Evolutionary conservation across 2,113 vertebrate species (phyloP).

Genomic region (Zeus faber): DNA sequence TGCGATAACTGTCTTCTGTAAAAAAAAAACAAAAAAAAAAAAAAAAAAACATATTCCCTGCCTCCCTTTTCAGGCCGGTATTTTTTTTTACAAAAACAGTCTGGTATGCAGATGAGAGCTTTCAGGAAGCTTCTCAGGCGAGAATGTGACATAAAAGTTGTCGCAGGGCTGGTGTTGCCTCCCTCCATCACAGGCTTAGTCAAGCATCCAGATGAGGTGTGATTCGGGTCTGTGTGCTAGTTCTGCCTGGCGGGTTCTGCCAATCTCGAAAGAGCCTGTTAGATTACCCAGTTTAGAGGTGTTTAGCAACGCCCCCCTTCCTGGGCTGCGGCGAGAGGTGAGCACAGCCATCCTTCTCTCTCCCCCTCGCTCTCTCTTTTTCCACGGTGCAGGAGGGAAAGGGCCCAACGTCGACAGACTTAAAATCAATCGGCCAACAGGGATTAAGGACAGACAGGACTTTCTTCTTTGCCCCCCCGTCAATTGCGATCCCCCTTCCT

Average conservation of each 20-base stretch:
- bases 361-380: neutral
- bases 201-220: conserved; percentile 24
- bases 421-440: conserved; percentile 56
- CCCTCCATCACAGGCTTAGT: conserved; percentile 25
- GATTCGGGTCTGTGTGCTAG: conserved; percentile 9
- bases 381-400: conserved; percentile 31
- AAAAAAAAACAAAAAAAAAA: neutral
- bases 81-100: neutral
- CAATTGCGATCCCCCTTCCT: conserved; percentile 27
- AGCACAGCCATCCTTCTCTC: conserved; percentile 8
- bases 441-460: conserved; percentile 53
- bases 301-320: conserved; percentile 32
- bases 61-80: neutral
- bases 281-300: conserved; percentile 23
- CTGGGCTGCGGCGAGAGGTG: conserved; percentile 7
- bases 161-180: neutral
- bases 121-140: neutral
- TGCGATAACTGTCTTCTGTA: no score
- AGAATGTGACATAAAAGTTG: conserved; percentile 7
- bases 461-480: conserved; percentile 45
- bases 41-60: neutral
- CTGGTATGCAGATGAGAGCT: neutral
- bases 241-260: conserved; percentile 26
- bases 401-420: conserved; percentile 51
- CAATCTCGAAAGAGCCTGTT: neutral